phyloP scores from a whole-genome alignment of 2,113 vertebrate species.

The Pontoporia blainvillei region DNA sequence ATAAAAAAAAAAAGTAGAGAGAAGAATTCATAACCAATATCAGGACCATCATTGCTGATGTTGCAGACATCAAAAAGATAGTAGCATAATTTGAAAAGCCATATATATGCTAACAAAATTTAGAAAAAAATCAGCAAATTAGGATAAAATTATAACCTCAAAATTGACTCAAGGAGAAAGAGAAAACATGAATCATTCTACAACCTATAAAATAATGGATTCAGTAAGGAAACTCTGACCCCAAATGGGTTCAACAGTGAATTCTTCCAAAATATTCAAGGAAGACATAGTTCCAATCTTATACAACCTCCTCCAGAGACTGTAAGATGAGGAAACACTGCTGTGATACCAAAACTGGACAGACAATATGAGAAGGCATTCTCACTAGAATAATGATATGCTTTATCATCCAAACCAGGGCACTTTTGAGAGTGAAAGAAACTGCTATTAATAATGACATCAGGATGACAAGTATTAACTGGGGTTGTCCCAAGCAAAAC shows the following conservation, averaged over 20 bases:
- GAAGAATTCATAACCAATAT: not conserved
- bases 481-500: not conserved
- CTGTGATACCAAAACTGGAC: not conserved
- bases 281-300: not conserved
- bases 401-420: not conserved
- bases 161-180: not conserved
- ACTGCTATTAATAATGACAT: not conserved
- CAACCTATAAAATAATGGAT: conserved; percentile 4
- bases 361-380: not conserved
- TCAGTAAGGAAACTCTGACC: not conserved
- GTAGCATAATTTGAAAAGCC: not conserved
- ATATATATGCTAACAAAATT: not conserved
- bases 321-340: not conserved
- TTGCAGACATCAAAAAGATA: not conserved
- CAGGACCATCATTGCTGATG: not conserved
- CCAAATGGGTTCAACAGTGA: not conserved
- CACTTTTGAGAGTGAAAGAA: not conserved
- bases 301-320: not conserved
- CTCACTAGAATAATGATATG: not conserved
- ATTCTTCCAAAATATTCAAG: not conserved
- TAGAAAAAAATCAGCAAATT: not conserved
- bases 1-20: not conserved
- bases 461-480: not conserved
- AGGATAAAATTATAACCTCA: not conserved
- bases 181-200: conserved; percentile 6